Evolutionary conservation across 2,113 vertebrate genomes (phyloP).

Genomic region (Mellivora capensis): DNA sequence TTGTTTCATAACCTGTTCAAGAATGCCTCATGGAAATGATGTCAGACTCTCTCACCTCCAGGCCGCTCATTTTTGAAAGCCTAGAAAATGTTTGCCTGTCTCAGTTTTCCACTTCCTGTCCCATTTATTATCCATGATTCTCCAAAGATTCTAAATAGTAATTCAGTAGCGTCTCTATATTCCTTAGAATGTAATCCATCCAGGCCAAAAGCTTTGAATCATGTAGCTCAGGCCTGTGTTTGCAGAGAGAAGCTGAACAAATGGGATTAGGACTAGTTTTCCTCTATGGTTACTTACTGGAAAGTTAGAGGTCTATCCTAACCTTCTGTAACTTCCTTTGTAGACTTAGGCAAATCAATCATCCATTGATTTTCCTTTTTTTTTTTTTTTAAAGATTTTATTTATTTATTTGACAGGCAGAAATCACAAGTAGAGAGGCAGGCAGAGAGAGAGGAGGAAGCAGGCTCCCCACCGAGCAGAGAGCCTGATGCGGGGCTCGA

Average conservation of each 20-base stretch:
- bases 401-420: no score
- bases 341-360: not conserved
- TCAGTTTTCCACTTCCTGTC: not conserved
- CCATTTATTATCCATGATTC: not conserved
- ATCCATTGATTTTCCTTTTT: not conserved
- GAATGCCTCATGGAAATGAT: not conserved
- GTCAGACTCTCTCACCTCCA: not conserved
- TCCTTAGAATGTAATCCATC: not conserved
- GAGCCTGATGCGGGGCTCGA: no score
- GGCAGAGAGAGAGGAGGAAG: no score
- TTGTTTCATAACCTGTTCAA: not conserved
- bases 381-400: no score
- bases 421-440: no score
- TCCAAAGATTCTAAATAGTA: not conserved
- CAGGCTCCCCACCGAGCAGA: no score
- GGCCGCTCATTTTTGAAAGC: not conserved
- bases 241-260: not conserved
- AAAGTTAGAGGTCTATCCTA: not conserved
- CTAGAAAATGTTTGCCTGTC: not conserved
- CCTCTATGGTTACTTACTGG: fast-evolving
- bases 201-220: not conserved
- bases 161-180: constrained; percentile 12
- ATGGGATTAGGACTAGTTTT: not conserved
- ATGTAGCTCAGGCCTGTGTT: not conserved
- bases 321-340: not conserved